Evolutionary conservation across 2,797 vertebrate species (phyloP).

Genomic region (Spondyliosoma cantharus): DNA sequence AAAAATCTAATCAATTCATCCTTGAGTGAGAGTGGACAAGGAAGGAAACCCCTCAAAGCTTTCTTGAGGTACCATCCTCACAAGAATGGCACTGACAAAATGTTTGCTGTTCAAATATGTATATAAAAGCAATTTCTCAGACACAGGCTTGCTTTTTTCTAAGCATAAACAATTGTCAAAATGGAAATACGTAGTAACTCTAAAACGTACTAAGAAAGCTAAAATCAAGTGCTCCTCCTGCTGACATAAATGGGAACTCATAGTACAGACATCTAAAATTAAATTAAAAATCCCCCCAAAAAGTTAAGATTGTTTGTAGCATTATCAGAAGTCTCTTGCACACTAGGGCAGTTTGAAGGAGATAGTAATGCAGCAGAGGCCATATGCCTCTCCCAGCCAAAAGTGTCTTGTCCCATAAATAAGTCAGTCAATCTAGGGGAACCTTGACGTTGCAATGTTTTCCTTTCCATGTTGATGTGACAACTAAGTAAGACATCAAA

Average conservation of each 20-base stretch:
- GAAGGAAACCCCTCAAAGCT: too few relatives aligned
- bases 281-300: too few relatives aligned
- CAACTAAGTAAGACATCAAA: slow-evolving; percentile 26
- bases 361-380: neutral
- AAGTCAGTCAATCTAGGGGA: neutral
- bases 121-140: neutral
- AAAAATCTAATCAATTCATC: too few relatives aligned
- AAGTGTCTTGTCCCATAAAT: neutral
- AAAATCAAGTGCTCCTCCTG: neutral
- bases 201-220: neutral
- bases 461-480: slow-evolving; percentile 10
- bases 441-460: neutral
- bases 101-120: neutral
- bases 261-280: neutral
- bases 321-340: neutral
- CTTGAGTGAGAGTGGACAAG: too few relatives aligned
- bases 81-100: neutral
- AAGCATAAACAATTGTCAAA: neutral
- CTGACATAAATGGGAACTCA: neutral
- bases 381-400: neutral
- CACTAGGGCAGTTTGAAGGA: neutral
- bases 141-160: neutral
- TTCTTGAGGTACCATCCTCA: too few relatives aligned
- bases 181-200: neutral
- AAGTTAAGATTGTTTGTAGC: neutral